These are phyloP conservation scores for Mionectes macconnelli DNA, from an alignment of 2,113 vertebrate genomes.

Conservation along the genomic window DNA sequence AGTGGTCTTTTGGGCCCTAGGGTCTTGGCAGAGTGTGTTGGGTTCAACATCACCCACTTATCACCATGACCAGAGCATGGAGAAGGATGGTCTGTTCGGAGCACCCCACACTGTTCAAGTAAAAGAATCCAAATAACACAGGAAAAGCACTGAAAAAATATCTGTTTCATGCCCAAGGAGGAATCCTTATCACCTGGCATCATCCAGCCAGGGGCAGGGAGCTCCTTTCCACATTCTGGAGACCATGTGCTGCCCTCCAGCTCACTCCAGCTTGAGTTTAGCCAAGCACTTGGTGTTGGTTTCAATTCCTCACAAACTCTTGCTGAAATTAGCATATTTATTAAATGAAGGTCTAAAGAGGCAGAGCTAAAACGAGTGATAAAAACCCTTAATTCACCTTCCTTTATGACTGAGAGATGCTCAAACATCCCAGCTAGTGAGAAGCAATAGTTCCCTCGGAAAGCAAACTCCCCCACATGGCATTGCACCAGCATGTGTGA, in stretches of 20 bases:
- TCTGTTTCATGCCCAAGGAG: background rate
- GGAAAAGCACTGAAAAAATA: background rate
- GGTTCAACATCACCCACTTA: background rate
- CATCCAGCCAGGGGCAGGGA: background rate
- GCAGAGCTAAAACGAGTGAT: background rate
- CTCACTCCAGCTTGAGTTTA: background rate
- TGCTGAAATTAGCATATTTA: conserved; percentile 19
- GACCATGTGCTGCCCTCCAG: background rate
- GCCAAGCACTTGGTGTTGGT: background rate
- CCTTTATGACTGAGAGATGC: background rate
- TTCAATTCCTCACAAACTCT: background rate
- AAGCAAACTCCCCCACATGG: background rate
- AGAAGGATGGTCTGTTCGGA: background rate
- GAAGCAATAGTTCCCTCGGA: background rate
- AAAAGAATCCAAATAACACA: background rate
- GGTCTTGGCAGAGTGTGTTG: background rate
- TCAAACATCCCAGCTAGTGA: background rate
- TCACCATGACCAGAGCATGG: background rate
- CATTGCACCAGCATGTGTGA: background rate
- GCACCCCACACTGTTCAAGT: background rate
- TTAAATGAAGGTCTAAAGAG: background rate
- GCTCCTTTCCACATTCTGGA: background rate
- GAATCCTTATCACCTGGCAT: background rate
- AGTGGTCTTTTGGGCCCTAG: background rate
- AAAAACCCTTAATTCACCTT: background rate